Evolutionary conservation across 2,888 invertebrate species (phyloP).

Genomic region (Papilio demoleus): DNA sequence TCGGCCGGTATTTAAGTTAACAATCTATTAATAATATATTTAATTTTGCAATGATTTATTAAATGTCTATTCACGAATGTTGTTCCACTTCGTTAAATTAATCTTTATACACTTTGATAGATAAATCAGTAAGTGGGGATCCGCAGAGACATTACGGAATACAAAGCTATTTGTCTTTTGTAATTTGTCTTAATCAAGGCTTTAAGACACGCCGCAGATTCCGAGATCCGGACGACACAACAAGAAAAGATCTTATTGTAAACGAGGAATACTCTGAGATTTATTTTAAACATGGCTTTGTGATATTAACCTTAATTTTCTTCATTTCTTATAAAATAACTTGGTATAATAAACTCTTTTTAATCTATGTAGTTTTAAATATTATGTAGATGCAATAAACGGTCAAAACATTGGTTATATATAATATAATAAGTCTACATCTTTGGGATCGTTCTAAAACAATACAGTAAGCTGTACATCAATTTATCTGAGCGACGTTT

Average conservation of each 20-base stretch:
- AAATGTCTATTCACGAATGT: background rate
- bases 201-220: slow-evolving; percentile 12
- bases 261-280: background rate
- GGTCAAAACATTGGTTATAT: background rate
- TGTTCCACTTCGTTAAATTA: background rate
- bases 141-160: background rate
- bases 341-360: background rate
- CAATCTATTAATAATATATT: too few species aligned
- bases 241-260: background rate
- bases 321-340: background rate
- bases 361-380: too few species aligned
- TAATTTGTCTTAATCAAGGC: slow-evolving; percentile 17
- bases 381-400: too few species aligned
- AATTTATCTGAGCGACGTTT: slow-evolving; percentile 13
- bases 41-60: too few species aligned
- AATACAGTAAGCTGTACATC: slow-evolving; percentile 20
- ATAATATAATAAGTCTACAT: background rate
- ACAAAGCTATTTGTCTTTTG: slow-evolving; percentile 9
- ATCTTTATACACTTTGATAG: slow-evolving; percentile 2
- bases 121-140: background rate
- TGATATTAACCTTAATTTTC: too few species aligned
- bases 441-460: background rate
- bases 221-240: slow-evolving; percentile 5
- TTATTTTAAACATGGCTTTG: background rate
- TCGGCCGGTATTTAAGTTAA: too few species aligned